These are phyloP conservation scores for Tortrix viridana DNA, from an alignment of 2,888 invertebrate species.

Conservation along the genomic window DNA sequence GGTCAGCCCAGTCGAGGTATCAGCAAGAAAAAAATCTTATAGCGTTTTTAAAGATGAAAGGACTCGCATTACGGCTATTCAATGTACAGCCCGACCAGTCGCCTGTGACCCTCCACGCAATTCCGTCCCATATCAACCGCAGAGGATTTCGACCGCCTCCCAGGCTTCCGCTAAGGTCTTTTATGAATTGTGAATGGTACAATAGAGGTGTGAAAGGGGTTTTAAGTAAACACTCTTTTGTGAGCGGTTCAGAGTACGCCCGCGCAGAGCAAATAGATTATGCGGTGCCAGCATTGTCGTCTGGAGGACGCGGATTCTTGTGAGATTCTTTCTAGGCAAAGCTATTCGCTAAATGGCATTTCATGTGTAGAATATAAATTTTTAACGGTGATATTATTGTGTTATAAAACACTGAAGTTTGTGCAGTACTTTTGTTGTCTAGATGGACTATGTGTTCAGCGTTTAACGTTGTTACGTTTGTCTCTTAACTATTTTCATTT, in stretches of 20 bases:
- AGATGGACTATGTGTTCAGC: conserved; percentile 14
- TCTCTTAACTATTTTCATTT: no score
- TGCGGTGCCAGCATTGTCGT: conserved; percentile 66
- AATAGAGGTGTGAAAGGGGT: conserved; percentile 81
- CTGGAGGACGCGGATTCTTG: conserved; percentile 39
- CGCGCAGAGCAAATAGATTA: conserved; percentile 78
- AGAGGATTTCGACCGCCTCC: conserved; percentile 20
- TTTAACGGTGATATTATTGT: conserved; percentile 32
- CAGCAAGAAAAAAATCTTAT: conserved; percentile 34
- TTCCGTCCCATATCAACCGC: conserved; percentile 6
- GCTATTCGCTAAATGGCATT: conserved; percentile 42
- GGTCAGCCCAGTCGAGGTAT: conserved; percentile 30
- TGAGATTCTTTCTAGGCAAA: conserved; percentile 36
- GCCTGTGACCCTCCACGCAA: conserved; percentile 16
- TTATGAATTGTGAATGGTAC: conserved; percentile 58
- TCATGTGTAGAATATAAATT: conserved; percentile 37
- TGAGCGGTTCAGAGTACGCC: conserved; percentile 61
- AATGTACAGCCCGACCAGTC: conserved; percentile 30
- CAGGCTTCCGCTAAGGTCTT: conserved; percentile 47
- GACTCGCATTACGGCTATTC: conserved; percentile 39
- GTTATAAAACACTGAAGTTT: conserved; percentile 19
- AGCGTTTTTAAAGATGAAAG: conserved; percentile 37
- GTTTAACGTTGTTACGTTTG: not conserved
- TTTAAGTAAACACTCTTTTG: conserved; percentile 81
- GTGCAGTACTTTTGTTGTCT: conserved; percentile 19